Percentiles rank a stretch among this genome's conserved stretches.
These are phyloP conservation scores for Girardinus metallicus DNA, from an alignment of 2,797 vertebrate species.

Conservation along the genomic window DNA sequence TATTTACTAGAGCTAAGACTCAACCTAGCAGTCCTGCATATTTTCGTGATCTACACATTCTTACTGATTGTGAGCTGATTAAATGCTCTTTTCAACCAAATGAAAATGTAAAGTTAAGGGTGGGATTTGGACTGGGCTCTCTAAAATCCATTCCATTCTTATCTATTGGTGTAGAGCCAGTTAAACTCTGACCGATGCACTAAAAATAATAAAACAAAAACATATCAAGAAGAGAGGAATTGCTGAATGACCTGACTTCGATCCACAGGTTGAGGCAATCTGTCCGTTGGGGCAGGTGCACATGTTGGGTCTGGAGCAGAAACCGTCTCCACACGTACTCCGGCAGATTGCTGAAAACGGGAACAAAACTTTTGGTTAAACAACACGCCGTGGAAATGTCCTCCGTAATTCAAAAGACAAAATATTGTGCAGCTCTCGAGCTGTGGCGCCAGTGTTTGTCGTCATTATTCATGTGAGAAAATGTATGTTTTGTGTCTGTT, in stretches of 20 bases:
- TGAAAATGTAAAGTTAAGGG: conserved; percentile 24
- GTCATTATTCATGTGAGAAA: conserved; percentile 34
- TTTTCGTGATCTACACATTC: conserved; percentile 39
- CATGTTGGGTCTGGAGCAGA: conserved; percentile 99
- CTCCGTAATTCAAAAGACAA: conserved; percentile 26
- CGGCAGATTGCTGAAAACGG: conserved; percentile 91
- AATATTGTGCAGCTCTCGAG: conserved; percentile 11
- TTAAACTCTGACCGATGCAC: conserved; percentile 6
- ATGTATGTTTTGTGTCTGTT: conserved; percentile 41
- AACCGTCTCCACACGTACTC: conserved; percentile 97
- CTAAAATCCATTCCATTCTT: conserved; percentile 43
- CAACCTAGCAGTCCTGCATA: conserved; percentile 13
- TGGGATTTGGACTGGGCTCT: conserved; percentile 23
- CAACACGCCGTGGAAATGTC: conserved; percentile 22
- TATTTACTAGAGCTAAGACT: conserved; percentile 4
- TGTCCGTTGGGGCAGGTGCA: conserved; percentile 97
- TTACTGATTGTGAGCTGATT: conserved; percentile 29
- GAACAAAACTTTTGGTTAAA: conserved; percentile 43
- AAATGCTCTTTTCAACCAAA: conserved; percentile 33
- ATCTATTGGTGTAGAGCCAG: conserved; percentile 30
- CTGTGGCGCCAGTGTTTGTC: conserved; percentile 13
- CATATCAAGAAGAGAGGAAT: conserved; percentile 14
- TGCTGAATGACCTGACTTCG: conserved; percentile 89
- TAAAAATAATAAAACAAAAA: conserved; percentile 19
- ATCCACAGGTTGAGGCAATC: conserved; percentile 93